Base-by-base conservation (phyloP, 2,113 vertebrate species). In the Pica pica region DNA sequence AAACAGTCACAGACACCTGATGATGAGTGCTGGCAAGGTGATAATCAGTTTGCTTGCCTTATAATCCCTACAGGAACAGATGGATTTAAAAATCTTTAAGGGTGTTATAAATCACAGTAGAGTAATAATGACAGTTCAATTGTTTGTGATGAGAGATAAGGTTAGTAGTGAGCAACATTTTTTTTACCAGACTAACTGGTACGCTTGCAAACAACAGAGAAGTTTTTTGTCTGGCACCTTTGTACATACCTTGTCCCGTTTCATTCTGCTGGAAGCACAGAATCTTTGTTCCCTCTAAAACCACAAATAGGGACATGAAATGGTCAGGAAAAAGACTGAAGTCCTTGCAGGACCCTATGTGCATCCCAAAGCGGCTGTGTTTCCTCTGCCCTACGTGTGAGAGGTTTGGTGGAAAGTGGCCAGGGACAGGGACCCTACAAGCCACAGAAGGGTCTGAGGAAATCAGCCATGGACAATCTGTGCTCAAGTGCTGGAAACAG, bases 31-130 rank as follows among this genome's bases (percentile, higher is more conserved):
- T 92, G 76, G 83, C 87, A 77, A 89, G 59, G 89, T 84, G 93
- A 95, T 94, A 96, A 96, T 93, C 84, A 83, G 56, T 60, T 97
- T 88, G 24, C 49, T 81, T 94, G 33, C 73, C 1, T 85, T 94
- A 83, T 70, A 96, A 86, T 79, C 57, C 56, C 35, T 80, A 41
- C 41, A 77, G 69, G 85, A 93, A 92, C 16, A 90, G 76, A 73
- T 35, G 11, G 44, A 92, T 67, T 90, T 26, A 70, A 92, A 90
- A 64, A 52, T 8, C 33, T 64, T 41, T 14, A 88, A 63, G 37
- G 28, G 7, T 78, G 31, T 37, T 83, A 79, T 83, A 93, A 92
- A 63, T 82, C 68, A 57, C 60, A 59, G n/a, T 30, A 20, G 44
- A 67, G 14, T 52, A 92, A 77, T 81, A 88, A 71, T 23, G 60